Base-by-base conservation (phyloP, 2,888 invertebrate species). In the Pegoplata infirma region DNA sequence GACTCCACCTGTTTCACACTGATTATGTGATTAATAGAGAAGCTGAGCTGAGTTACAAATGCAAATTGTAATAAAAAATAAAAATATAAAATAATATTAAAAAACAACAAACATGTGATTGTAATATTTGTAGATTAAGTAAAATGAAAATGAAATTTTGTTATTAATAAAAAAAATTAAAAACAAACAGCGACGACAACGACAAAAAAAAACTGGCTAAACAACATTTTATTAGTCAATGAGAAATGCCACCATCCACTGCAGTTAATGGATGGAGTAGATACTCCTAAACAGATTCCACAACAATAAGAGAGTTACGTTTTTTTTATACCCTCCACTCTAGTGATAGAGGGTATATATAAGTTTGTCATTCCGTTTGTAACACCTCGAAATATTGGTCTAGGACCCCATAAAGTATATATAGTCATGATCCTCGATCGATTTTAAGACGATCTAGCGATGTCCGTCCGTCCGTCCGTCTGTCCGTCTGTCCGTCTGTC, bases 291-390 rank as follows among this genome's bases (percentile, higher is more conserved):
- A 23, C 28, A 14, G n/a, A 23, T 23, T 8, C n/a, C 8, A 49
- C n/a, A 28, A 58, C 25, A 46, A 49, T 25, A 73, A 64, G 53
- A 78, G 72, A 63, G 67, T 71, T 53, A n/a, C n/a, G n/a, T n/a
- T n/a, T n/a, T n/a, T n/a, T n/a, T n/a, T n/a, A n/a, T n/a, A n/a
- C n/a, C n/a, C n/a, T n/a, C n/a, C n/a, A n/a, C n/a, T n/a, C n/a
- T n/a, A n/a, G n/a, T n/a, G n/a, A n/a, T n/a, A n/a, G n/a, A n/a
- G n/a, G n/a, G n/a, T n/a, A n/a, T n/a, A n/a, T n/a, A n/a, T n/a
- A n/a, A n/a, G n/a, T n/a, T n/a, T n/a, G n/a, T n/a, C n/a, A n/a
- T n/a, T n/a, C n/a, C n/a, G n/a, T n/a, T n/a, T n/a, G n/a, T n/a
- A n/a, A n/a, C n/a, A n/a, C n/a, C n/a, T n/a, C n/a, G n/a, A n/a